phyloP scores from a whole-genome alignment of 2,797 vertebrate genomes.

The Cephalopachus bancanus region DNA sequence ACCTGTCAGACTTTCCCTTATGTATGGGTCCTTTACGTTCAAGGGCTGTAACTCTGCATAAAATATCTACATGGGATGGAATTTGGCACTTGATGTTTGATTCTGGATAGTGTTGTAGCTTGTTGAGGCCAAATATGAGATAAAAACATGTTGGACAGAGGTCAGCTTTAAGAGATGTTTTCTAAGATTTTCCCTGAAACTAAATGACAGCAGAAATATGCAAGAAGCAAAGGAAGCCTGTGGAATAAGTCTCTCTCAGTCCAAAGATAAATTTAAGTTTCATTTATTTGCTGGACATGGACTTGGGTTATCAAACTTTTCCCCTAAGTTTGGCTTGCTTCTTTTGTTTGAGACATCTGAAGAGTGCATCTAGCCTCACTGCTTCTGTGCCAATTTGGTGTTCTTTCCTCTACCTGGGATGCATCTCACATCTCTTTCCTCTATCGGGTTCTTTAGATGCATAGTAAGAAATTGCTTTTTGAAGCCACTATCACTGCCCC shows the following conservation, averaged over 20 bases:
- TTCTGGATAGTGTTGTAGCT: slow-evolving; percentile 48
- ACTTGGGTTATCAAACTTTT: neutral
- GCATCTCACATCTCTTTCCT: neutral
- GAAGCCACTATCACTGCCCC: neutral
- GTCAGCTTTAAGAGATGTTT: slow-evolving; percentile 24
- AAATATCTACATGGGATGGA: slow-evolving; percentile 41
- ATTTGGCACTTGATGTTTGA: slow-evolving; percentile 51
- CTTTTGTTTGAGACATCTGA: neutral
- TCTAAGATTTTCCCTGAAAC: neutral
- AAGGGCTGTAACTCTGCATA: slow-evolving; percentile 55
- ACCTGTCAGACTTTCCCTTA: slow-evolving; percentile 48
- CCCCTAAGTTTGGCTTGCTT: slow-evolving; percentile 5
- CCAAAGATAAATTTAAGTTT: neutral
- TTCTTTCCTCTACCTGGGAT: neutral
- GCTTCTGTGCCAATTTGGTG: neutral
- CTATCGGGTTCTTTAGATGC: neutral
- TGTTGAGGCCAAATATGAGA: slow-evolving; percentile 59
- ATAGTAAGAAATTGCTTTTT: neutral
- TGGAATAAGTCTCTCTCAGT: neutral
- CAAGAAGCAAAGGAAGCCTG: neutral
- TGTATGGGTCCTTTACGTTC: slow-evolving; percentile 43
- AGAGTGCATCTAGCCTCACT: neutral
- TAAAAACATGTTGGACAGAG: slow-evolving; percentile 42
- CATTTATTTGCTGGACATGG: neutral
- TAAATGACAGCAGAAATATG: neutral